A percentile compares a stretch with the other conserved stretches of the same genome.
Conservation (phyloP, 92 coral and sea anemone genomes). For the Desmophyllum pertusum region DNA sequence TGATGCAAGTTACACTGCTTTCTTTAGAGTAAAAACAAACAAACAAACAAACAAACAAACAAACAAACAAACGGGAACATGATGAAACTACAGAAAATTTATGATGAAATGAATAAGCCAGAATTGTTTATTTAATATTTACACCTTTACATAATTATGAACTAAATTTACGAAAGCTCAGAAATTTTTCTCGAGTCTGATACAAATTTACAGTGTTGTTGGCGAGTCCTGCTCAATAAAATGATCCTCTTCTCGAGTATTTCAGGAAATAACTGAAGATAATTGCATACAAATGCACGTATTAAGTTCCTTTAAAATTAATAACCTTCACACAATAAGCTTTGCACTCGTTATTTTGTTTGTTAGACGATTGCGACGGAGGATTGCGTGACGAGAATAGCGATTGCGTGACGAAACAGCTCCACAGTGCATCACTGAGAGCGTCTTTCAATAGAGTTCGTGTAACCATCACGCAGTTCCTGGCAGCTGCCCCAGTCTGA, state of each 20-base stretch:
- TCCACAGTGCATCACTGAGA: background rate
- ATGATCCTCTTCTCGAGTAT: background rate
- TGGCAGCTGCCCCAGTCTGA: background rate
- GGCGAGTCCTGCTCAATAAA: background rate
- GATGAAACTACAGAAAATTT: background rate
- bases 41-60: background rate
- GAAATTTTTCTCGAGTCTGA: background rate
- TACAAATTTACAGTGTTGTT: background rate
- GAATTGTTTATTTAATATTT: constrained; percentile 8
- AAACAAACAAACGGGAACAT: background rate
- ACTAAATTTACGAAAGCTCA: background rate
- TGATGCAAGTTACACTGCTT: too few species aligned
- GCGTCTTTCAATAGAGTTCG: background rate
- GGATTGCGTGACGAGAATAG: background rate
- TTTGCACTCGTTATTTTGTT: background rate
- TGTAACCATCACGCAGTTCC: background rate
- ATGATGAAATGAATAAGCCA: too few species aligned
- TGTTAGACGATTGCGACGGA: background rate
- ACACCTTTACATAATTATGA: background rate
- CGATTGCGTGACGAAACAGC: background rate
- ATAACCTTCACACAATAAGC: background rate
- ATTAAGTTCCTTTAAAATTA: background rate
- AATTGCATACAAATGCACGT: background rate
- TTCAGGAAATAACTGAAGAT: background rate
- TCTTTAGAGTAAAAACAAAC: too few species aligned